phyloP scores from a whole-genome alignment of 2,113 vertebrate genomes.

The Vanacampus margaritifer region DNA sequence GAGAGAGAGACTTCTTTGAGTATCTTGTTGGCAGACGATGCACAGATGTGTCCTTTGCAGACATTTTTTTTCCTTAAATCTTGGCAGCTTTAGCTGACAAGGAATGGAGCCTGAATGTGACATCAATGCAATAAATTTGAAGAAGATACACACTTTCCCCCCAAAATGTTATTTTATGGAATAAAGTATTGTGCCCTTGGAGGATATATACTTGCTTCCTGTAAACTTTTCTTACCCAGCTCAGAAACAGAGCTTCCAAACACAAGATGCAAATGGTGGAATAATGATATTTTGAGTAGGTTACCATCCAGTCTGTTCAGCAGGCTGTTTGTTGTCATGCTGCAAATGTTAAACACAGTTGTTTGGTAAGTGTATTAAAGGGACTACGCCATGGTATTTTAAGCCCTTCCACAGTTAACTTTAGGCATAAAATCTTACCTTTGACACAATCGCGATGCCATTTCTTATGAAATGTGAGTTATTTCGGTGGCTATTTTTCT shows the following conservation, averaged over 20 bases:
- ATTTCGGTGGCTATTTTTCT: too few relatives aligned
- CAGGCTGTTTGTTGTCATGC: neutral
- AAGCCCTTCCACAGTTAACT: too few relatives aligned
- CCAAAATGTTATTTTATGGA: neutral
- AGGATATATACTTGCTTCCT: neutral
- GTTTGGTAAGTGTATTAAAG: neutral
- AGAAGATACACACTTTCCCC: conserved; percentile 1
- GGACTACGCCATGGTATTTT: too few relatives aligned
- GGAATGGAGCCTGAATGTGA: conserved; percentile 31
- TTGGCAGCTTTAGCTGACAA: conserved; percentile 29
- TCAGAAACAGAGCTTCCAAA: neutral
- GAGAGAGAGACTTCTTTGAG: neutral
- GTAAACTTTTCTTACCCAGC: neutral
- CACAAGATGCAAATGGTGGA: neutral
- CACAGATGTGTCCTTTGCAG: conserved; percentile 35
- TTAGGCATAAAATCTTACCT: too few relatives aligned
- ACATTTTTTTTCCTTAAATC: conserved; percentile 26
- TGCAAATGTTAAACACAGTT: neutral
- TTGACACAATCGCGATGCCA: too few relatives aligned
- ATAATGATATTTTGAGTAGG: neutral
- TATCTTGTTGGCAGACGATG: conserved; percentile 40
- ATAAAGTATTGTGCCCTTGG: neutral
- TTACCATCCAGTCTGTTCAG: neutral
- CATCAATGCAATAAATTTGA: conserved; percentile 30
- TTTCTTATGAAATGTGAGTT: too few relatives aligned